Evolutionary conservation across 2,888 invertebrate species (phyloP).

Genomic region (Heteromyza rotundicornis): DNA sequence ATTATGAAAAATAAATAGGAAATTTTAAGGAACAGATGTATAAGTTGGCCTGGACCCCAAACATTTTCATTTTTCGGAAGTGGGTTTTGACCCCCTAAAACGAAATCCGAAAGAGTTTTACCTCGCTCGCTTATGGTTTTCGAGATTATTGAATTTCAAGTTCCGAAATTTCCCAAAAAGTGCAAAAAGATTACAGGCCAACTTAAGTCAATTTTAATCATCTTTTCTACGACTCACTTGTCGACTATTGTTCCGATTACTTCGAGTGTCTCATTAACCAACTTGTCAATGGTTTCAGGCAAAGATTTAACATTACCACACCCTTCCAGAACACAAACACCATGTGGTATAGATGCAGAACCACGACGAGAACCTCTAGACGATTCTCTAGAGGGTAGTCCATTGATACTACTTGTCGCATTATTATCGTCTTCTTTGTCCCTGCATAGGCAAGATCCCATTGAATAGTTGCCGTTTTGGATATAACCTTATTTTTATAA

Average conservation of each 20-base stretch:
- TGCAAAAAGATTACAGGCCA: too few species aligned
- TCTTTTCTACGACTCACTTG: slow-evolving; percentile 71
- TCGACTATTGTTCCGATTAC: slow-evolving; percentile 84
- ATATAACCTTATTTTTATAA: too few species aligned
- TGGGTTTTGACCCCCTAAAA: too few species aligned
- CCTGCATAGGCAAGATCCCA: slow-evolving; percentile 83
- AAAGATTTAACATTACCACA: slow-evolving; percentile 38
- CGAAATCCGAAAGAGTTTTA: too few species aligned
- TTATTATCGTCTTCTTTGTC: slow-evolving; percentile 66
- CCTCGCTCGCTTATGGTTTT: too few species aligned
- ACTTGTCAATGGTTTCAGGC: slow-evolving; percentile 69
- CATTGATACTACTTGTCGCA: slow-evolving; percentile 36
- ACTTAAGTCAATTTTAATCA: not conserved
- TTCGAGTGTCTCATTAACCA: slow-evolving; percentile 80
- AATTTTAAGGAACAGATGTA: too few species aligned
- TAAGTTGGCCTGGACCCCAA: too few species aligned
- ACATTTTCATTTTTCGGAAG: too few species aligned
- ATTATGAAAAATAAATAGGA: too few species aligned
- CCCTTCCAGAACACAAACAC: slow-evolving; percentile 29
- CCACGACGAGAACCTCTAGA: slow-evolving; percentile 41
- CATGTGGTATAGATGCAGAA: slow-evolving; percentile 34
- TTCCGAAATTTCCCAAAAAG: too few species aligned
- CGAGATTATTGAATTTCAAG: too few species aligned
- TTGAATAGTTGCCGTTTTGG: too few species aligned
- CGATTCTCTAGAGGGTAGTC: slow-evolving; percentile 35